Percentiles rank a stretch among this genome's conserved stretches.
These are phyloP conservation scores for Oligia strigilis DNA, from an alignment of 2,888 invertebrate genomes.

Conservation along the genomic window DNA sequence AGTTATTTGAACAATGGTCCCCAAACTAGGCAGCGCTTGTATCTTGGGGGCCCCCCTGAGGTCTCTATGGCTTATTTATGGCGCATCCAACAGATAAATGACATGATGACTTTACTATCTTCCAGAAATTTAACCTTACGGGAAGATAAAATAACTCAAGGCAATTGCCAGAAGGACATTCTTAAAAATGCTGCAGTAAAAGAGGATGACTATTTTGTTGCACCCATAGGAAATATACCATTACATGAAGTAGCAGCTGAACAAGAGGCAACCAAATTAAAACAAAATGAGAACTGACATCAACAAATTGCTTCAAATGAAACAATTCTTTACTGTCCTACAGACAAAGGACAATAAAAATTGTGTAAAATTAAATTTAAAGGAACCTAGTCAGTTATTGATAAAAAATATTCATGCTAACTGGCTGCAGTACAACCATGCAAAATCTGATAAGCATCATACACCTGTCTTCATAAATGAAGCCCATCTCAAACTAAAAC, in stretches of 20 bases:
- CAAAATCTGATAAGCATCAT: conserved; percentile 77
- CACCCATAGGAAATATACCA: conserved; percentile 96
- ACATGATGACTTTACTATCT: conserved; percentile 55
- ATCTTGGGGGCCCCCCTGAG: no score
- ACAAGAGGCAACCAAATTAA: conserved; percentile 63
- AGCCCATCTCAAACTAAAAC: conserved; percentile 35
- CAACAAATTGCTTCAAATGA: conserved; percentile 74
- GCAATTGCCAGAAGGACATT: conserved; percentile 92
- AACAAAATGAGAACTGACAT: conserved; percentile 85
- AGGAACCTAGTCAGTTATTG: conserved; percentile 78
- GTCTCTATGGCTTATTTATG: not conserved
- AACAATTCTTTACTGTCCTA: conserved; percentile 78
- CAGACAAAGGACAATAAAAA: conserved; percentile 60
- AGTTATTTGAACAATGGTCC: not conserved
- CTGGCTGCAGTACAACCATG: conserved; percentile 80
- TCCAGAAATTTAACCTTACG: conserved; percentile 92
- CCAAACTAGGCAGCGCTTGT: not conserved
- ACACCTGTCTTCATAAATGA: conserved; percentile 77
- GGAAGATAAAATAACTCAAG: conserved; percentile 93
- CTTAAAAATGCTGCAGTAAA: conserved; percentile 93
- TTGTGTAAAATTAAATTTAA: conserved; percentile 70
- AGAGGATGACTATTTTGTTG: conserved; percentile 97
- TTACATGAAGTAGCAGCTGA: conserved; percentile 88
- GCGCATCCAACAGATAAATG: not conserved
- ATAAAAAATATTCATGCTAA: conserved; percentile 80